A percentile compares a stretch with the other conserved stretches of the same genome.
Evolutionary conservation across 2,888 invertebrate genomes (phyloP).

Genomic region (Adelphocoris suturalis): DNA sequence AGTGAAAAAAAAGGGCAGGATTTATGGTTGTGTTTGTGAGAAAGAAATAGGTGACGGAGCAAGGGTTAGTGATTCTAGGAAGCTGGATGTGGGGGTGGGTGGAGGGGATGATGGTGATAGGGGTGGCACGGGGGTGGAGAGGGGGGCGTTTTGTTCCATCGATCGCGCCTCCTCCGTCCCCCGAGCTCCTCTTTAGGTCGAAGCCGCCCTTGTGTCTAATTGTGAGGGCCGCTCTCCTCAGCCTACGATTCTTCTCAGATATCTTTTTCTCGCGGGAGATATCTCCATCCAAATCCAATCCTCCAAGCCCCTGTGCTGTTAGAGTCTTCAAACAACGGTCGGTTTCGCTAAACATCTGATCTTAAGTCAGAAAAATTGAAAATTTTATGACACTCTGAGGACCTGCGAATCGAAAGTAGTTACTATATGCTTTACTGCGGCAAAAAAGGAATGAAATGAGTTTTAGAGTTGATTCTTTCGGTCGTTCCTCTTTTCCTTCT

Average conservation of each 20-base stretch:
- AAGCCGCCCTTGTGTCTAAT: slow-evolving; percentile 66
- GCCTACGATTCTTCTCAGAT: slow-evolving; percentile 27
- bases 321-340: too few relatives aligned
- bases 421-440: too few relatives aligned
- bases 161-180: slow-evolving; percentile 56
- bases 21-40: slow-evolving; percentile 65
- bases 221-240: slow-evolving; percentile 47
- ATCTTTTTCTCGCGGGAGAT: not conserved
- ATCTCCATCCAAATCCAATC: not conserved
- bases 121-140: not conserved
- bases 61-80: slow-evolving; percentile 47
- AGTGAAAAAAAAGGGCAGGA: slow-evolving; percentile 36
- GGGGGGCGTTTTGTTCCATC: slow-evolving; percentile 65
- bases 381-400: too few relatives aligned
- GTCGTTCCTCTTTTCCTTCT: too few relatives aligned
- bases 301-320: too few relatives aligned
- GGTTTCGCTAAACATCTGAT: too few relatives aligned
- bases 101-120: not conserved
- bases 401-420: too few relatives aligned
- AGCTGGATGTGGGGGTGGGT: not conserved
- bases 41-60: slow-evolving; percentile 4
- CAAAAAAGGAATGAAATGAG: too few relatives aligned
- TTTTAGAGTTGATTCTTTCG: too few relatives aligned
- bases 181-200: slow-evolving; percentile 39
- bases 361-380: too few relatives aligned